phyloP scores from a whole-genome alignment of 2,113 vertebrate genomes.

The Meles meles region DNA sequence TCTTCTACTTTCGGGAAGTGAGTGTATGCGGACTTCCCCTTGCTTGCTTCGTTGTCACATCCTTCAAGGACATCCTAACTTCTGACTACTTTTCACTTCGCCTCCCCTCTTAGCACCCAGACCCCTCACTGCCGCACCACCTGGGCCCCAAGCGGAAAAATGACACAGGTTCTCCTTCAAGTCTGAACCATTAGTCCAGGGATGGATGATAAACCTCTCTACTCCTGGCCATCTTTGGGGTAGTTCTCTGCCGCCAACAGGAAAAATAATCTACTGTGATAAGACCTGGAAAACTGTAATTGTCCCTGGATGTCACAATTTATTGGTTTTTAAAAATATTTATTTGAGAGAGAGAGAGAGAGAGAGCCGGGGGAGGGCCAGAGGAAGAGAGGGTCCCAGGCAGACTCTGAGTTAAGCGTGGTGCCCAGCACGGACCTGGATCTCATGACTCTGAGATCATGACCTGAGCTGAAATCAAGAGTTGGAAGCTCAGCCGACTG shows the following conservation, averaged over 20 bases:
- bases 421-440: background rate
- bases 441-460: background rate
- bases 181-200: background rate
- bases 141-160: background rate
- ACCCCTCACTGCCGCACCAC: background rate
- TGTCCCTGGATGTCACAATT: background rate
- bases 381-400: background rate
- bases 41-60: background rate
- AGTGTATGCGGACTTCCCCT: background rate
- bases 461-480: background rate
- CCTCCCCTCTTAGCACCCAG: background rate
- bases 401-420: background rate
- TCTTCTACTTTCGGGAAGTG: background rate
- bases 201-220: background rate
- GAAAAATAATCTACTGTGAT: background rate
- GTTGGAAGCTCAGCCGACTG: background rate
- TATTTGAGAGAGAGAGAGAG: background rate
- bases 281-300: background rate
- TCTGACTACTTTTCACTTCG: background rate
- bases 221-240: background rate
- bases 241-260: background rate
- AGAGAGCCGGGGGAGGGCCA: background rate
- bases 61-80: background rate
- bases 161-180: background rate
- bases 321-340: background rate